Conservation (phyloP, 2,888 invertebrate species). For the Iphiclides podalirius region DNA sequence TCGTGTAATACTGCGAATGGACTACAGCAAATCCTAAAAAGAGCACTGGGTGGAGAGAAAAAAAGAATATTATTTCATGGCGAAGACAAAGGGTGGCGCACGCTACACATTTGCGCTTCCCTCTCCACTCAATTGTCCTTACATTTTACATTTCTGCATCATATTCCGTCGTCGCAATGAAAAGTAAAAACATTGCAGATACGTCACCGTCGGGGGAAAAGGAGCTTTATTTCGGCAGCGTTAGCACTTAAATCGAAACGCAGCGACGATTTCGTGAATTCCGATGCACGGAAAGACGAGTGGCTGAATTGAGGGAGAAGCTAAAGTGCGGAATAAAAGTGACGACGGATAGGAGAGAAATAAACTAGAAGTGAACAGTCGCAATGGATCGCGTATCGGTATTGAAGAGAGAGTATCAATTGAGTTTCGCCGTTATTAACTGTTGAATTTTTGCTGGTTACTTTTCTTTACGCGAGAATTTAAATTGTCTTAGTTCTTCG, state of each 20-base stretch:
- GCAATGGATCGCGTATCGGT: slow-evolving; percentile 23
- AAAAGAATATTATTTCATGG: slow-evolving; percentile 46
- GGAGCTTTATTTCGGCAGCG: neutral
- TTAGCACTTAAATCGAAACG: neutral
- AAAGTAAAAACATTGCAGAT: slow-evolving; percentile 72
- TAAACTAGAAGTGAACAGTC: slow-evolving; percentile 36
- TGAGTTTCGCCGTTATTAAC: too few species aligned
- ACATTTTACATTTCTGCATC: slow-evolving; percentile 77
- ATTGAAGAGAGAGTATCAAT: neutral
- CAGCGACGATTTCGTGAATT: slow-evolving; percentile 43
- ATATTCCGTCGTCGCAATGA: slow-evolving; percentile 72
- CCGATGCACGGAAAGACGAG: slow-evolving; percentile 68
- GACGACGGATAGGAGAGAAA: slow-evolving; percentile 50
- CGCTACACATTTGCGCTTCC: slow-evolving; percentile 58
- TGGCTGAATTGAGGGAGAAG: slow-evolving; percentile 73
- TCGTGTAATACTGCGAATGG: slow-evolving; percentile 22
- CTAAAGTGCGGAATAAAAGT: slow-evolving; percentile 76
- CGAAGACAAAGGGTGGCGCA: slow-evolving; percentile 51
- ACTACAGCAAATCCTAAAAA: slow-evolving; percentile 44
- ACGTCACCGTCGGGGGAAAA: slow-evolving; percentile 1
- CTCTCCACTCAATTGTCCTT: slow-evolving; percentile 71
- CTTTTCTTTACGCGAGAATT: too few species aligned
- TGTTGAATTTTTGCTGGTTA: too few species aligned
- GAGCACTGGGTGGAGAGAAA: slow-evolving; percentile 37
- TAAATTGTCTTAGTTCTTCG: too few species aligned